Conservation (phyloP, 2,797 vertebrate genomes). For the Bradypus variegatus region DNA sequence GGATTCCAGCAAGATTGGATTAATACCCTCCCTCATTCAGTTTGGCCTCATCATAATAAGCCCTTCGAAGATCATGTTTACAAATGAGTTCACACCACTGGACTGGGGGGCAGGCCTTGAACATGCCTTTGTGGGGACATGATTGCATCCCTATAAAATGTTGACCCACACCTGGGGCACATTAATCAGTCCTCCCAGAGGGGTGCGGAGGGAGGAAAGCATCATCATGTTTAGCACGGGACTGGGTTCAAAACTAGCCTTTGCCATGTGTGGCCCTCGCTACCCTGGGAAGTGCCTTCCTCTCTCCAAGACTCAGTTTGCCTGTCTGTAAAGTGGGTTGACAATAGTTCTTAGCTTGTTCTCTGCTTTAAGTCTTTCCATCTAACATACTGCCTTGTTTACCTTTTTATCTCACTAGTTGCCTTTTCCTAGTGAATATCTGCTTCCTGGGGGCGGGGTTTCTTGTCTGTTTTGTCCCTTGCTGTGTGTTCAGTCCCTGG, state of each 20-base stretch:
- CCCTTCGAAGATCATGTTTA: too few relatives aligned
- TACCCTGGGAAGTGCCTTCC: neutral
- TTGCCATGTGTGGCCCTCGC: neutral
- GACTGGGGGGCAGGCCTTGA: too few relatives aligned
- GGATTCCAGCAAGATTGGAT: too few relatives aligned
- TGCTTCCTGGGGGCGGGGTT: neutral
- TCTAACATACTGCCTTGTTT: neutral
- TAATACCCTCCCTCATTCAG: too few relatives aligned
- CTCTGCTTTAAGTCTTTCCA: neutral
- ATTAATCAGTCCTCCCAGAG: neutral
- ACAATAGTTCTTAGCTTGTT: neutral
- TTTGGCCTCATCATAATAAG: too few relatives aligned
- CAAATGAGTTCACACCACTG: too few relatives aligned
- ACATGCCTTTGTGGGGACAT: too few relatives aligned
- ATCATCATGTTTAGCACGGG: neutral
- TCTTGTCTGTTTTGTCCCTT: neutral
- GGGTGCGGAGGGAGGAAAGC: neutral
- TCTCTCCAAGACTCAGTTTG: neutral
- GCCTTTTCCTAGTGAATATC: neutral
- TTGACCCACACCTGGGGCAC: neutral
- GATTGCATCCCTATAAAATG: neutral
- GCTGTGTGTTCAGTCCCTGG: neutral
- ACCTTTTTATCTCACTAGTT: neutral
- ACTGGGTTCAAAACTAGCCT: neutral
- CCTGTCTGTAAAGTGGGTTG: neutral